Conservation (phyloP, 2,113 vertebrate genomes). For the Engraulis encrasicolus region DNA sequence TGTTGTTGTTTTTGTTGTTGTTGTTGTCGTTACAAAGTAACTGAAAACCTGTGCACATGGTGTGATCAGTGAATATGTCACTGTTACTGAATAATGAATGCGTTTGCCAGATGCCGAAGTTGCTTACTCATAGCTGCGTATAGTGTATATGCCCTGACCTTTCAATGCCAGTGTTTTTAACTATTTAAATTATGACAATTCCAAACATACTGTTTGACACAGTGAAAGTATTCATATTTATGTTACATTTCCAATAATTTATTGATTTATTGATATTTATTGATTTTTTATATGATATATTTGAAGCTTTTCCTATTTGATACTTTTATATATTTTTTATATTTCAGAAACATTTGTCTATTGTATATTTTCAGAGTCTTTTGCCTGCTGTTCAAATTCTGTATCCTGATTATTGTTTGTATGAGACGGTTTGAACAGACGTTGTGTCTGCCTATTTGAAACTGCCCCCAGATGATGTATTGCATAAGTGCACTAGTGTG, state of each 20-base stretch:
- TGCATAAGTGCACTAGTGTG: not conserved
- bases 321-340: too few relatives aligned
- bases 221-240: not conserved
- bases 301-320: not conserved
- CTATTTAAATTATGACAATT: not conserved
- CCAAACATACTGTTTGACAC: not conserved
- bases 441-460: not conserved
- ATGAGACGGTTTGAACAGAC: not conserved
- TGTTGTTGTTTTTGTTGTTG: too few relatives aligned
- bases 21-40: not conserved
- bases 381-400: not conserved
- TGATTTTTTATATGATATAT: not conserved
- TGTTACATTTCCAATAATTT: not conserved
- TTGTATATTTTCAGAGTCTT: not conserved
- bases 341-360: too few relatives aligned
- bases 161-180: not conserved
- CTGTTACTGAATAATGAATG: not conserved
- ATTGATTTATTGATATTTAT: constrained; percentile 1
- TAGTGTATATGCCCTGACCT: not conserved
- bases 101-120: not conserved
- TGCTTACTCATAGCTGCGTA: not conserved
- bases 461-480: not conserved
- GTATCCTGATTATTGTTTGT: not conserved
- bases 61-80: not conserved
- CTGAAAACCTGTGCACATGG: not conserved